These are phyloP conservation scores for Ophioninae sp. DNA, from an alignment of 2,888 invertebrate genomes.

Conservation along the genomic window DNA sequence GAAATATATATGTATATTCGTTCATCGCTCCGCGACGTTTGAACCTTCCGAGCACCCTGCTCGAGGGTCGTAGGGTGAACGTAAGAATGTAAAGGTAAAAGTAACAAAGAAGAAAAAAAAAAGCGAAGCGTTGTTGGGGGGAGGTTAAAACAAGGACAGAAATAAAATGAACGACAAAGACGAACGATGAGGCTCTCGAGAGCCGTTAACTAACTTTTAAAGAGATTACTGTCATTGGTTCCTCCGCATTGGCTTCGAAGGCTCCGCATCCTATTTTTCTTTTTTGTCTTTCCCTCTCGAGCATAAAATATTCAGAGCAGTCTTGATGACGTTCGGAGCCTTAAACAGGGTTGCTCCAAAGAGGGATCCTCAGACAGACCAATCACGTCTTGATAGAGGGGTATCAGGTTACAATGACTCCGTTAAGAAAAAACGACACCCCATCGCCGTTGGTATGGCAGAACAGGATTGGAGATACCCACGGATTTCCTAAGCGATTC, in stretches of 20 bases:
- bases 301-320: background rate
- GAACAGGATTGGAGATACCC: too few species aligned
- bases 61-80: background rate
- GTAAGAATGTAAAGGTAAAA: background rate
- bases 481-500: too few species aligned
- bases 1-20: slow-evolving; percentile 1
- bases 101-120: background rate
- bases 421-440: background rate
- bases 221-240: slow-evolving; percentile 40
- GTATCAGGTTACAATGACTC: background rate
- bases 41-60: background rate
- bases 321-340: background rate
- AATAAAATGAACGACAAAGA: slow-evolving; percentile 28
- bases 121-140: background rate
- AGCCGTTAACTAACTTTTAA: slow-evolving; percentile 54
- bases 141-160: background rate
- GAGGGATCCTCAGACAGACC: background rate
- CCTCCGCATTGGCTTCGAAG: background rate
- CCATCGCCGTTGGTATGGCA: too few species aligned
- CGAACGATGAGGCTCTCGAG: slow-evolving; percentile 7
- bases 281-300: background rate
- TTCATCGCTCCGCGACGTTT: background rate
- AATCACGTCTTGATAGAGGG: background rate
- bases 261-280: background rate
- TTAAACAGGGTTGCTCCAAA: background rate